Base-by-base conservation (phyloP, 2,888 invertebrate species). In the Spodoptera picta region DNA sequence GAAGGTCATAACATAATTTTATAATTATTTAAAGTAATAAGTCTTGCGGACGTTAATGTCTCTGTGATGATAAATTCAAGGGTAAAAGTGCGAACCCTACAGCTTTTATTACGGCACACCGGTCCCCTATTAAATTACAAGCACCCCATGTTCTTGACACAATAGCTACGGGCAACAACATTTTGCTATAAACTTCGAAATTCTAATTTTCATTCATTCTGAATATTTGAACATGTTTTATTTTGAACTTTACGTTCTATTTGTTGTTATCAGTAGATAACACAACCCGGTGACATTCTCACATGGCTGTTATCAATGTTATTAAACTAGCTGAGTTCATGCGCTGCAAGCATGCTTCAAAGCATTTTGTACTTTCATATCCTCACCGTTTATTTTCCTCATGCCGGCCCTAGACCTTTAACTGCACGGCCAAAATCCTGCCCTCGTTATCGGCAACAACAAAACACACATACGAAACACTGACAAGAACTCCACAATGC, bases 301-400 rank as follows among this genome's bases (percentile, higher is more conserved):
- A 78, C 77, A 79, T 68, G 66, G 58, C 59, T 76, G 80, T 85
- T 90, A 88, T 86, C 86, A 83, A 76, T 75, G 75, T 82, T 77
- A 73, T 73, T 70, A 79, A 71, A 62, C 61, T 74, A 66, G 56
- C 63, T 60, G 44, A n/a, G 55, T 60, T 69, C 68, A 61, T 70
- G 69, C 62, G 66, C 65, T 71, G 65, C 68, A 79, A 50, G 74
- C 65, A 70, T 70, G 77, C 65, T 69, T 73, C 60, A 69, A 75
- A 70, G 70, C 69, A 63, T 75, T 69, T 77, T 71, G 43, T 59
- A 58, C 58, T 63, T 63, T 72, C 70, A 64, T 66, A 71, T 82
- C 68, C 92, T 90, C 85, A 94, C 94, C 94, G 84, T 94, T 94
- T 90, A 93, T 93, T 93, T 94, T 94, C 87, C 94, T 92, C 94